Conservation (phyloP, 2,888 invertebrate genomes). For the Eristalis arbustorum region DNA sequence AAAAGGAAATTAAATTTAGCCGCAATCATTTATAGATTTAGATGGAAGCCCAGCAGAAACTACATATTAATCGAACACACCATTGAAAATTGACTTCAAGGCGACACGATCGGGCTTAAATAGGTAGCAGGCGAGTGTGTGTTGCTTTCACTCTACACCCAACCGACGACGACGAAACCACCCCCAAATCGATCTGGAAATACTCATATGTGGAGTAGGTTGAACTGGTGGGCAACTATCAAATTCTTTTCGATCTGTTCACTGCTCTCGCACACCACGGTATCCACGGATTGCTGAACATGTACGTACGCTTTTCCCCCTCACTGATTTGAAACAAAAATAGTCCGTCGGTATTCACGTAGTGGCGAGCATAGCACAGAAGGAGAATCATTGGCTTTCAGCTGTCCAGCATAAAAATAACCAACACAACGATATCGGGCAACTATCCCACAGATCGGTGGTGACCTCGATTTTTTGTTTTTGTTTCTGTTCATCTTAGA, state of each 20-base stretch:
- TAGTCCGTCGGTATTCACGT: slow-evolving; percentile 14
- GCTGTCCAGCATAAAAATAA: slow-evolving; percentile 57
- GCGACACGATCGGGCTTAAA: slow-evolving; percentile 43
- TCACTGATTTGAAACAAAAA: slow-evolving; percentile 4
- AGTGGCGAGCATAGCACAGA: background rate
- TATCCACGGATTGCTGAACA: slow-evolving; percentile 1
- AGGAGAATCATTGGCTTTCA: slow-evolving; percentile 47
- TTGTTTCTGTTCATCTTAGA: background rate
- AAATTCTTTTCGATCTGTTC: slow-evolving; percentile 22
- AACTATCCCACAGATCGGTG: slow-evolving; percentile 30
- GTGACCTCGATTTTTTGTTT: slow-evolving; percentile 53
- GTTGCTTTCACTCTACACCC: background rate
- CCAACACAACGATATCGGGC: slow-evolving; percentile 7
- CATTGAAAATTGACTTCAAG: slow-evolving; percentile 47
- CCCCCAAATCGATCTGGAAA: slow-evolving; percentile 42
- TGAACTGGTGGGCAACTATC: slow-evolving; percentile 17
- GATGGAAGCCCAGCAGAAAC: slow-evolving; percentile 8
- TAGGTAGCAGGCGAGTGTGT: slow-evolving; percentile 25
- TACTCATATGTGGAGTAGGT: slow-evolving; percentile 11
- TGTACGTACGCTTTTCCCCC: slow-evolving; percentile 7
- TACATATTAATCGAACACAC: slow-evolving; percentile 31
- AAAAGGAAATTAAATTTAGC: slow-evolving; percentile 33
- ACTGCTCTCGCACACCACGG: slow-evolving; percentile 14
- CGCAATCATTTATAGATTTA: background rate
- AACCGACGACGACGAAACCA: background rate